Conservation (phyloP, 2,113 vertebrate genomes). For the Calyptommatus sinebrachiatus region DNA sequence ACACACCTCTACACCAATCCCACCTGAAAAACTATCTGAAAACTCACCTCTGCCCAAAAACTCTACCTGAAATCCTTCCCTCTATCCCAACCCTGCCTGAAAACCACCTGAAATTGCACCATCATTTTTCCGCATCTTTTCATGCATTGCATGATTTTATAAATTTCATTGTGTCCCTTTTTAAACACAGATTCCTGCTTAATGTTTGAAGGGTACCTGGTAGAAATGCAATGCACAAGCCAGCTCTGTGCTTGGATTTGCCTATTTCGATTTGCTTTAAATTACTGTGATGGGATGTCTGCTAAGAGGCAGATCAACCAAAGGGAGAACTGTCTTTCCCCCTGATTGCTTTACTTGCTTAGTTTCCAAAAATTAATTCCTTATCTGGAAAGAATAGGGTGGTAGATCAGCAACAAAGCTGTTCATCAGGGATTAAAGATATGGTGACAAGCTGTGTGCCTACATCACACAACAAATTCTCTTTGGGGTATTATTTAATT, state of each 20-base stretch:
- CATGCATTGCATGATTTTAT: too few species aligned
- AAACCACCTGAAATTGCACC: too few species aligned
- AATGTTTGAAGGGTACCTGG: background rate
- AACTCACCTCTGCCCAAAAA: too few species aligned
- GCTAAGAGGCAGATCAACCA: background rate
- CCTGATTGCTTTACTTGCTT: conserved; percentile 11
- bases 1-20: too few species aligned
- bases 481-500: conserved; percentile 30
- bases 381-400: background rate
- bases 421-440: conserved; percentile 16
- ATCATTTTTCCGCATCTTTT: too few species aligned
- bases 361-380: background rate
- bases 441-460: background rate
- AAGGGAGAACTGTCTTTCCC: background rate
- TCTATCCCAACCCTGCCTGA: too few species aligned
- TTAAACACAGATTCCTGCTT: background rate
- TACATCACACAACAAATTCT: background rate
- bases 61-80: too few species aligned
- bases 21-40: too few species aligned
- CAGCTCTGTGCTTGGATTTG: background rate
- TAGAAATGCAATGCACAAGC: background rate
- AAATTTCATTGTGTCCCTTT: too few species aligned
- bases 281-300: background rate
- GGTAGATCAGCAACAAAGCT: conserved; percentile 6
- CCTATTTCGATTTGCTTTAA: background rate